phyloP scores from a whole-genome alignment of 2,797 vertebrate species.

The Neopelma chrysocephalum region DNA sequence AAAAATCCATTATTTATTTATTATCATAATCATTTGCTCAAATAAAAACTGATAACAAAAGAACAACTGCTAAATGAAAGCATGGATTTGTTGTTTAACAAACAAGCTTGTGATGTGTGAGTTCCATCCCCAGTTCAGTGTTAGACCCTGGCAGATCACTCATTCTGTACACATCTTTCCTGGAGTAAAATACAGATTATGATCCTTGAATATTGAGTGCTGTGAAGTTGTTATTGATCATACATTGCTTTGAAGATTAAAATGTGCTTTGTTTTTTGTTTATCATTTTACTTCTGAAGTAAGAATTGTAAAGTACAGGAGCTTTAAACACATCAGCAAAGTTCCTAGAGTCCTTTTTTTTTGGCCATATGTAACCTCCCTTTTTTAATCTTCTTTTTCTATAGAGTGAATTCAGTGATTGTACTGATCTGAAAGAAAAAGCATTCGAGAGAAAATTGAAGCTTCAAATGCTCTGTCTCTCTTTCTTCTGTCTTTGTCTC shows the following conservation, averaged over 20 bases:
- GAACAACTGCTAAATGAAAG: neutral
- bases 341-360: slow-evolving; percentile 29
- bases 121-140: neutral
- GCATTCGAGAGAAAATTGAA: neutral
- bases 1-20: neutral
- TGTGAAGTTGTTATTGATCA: slow-evolving; percentile 48
- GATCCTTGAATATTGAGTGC: neutral
- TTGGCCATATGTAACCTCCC: neutral
- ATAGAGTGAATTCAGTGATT: neutral
- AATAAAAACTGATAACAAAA: slow-evolving; percentile 7
- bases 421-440: slow-evolving; percentile 17
- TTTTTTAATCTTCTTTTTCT: slow-evolving; percentile 28
- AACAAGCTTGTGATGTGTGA: neutral
- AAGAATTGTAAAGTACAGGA: neutral
- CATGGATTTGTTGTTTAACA: neutral
- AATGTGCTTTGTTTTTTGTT: slow-evolving; percentile 57
- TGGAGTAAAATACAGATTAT: slow-evolving; percentile 28
- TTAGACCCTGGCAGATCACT: neutral
- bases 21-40: neutral
- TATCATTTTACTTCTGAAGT: slow-evolving; percentile 49
- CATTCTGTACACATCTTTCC: neutral
- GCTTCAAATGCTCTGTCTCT: slow-evolving; percentile 19
- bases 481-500: slow-evolving; percentile 16
- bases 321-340: slow-evolving; percentile 1
- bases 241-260: slow-evolving; percentile 44